These are phyloP conservation scores for Cephalopterus ornatus DNA, from an alignment of 2,113 vertebrate genomes.

Conservation along the genomic window DNA sequence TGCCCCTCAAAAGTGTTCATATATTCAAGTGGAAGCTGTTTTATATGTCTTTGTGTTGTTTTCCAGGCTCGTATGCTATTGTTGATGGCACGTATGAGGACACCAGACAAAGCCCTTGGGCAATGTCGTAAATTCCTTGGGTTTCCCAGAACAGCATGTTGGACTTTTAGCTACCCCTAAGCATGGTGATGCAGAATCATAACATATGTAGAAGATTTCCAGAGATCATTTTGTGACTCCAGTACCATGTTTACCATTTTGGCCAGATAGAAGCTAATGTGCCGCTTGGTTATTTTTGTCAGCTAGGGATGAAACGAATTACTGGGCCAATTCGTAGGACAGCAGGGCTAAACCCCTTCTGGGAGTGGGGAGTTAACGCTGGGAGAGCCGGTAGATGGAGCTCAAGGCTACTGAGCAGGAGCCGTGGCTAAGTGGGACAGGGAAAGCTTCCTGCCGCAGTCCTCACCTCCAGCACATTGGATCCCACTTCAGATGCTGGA, in stretches of 20 bases:
- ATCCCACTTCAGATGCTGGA: neutral
- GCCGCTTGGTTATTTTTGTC: neutral
- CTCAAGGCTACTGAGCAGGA: neutral
- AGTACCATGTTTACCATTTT: neutral
- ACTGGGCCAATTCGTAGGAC: fast-evolving
- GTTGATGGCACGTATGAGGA: neutral
- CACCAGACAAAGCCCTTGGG: neutral
- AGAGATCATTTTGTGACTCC: neutral
- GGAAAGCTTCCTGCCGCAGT: fast-evolving
- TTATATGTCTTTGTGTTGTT: neutral
- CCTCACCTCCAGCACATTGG: fast-evolving
- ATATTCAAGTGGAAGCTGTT: neutral
- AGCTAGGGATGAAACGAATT: neutral
- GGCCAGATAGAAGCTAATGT: neutral
- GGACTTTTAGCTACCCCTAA: neutral
- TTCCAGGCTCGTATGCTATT: neutral
- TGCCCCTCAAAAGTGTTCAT: neutral
- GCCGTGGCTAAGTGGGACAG: fast-evolving
- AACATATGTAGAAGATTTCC: neutral
- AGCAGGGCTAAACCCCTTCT: fast-evolving
- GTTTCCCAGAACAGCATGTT: neutral
- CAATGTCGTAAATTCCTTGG: neutral
- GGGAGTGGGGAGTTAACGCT: fast-evolving
- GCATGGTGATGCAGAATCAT: neutral
- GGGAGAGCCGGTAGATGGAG: neutral